These are phyloP conservation scores for Selene dorsalis DNA, from an alignment of 2,797 vertebrate genomes.

Conservation along the genomic window DNA sequence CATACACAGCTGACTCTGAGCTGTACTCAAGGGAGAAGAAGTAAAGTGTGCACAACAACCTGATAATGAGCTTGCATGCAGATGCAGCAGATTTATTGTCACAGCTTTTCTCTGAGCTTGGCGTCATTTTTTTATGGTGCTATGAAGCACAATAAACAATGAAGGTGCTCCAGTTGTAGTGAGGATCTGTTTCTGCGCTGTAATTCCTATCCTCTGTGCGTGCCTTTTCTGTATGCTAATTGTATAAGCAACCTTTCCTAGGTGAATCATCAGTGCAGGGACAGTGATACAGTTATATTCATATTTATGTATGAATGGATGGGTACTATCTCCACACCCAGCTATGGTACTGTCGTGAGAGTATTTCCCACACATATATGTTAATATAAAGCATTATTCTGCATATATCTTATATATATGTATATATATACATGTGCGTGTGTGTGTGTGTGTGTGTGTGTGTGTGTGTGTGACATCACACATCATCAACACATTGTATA, in stretches of 20 bases:
- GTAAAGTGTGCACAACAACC: too few relatives aligned
- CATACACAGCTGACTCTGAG: slow-evolving; percentile 29
- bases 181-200: not conserved
- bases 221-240: not conserved
- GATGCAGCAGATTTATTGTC: slow-evolving; percentile 49
- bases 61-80: slow-evolving; percentile 21
- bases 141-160: slow-evolving; percentile 23
- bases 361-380: not conserved
- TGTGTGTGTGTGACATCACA: too few relatives aligned
- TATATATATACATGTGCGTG: not conserved
- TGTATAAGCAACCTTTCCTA: not conserved
- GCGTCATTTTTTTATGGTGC: slow-evolving; percentile 9
- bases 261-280: not conserved
- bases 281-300: not conserved
- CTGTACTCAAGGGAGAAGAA: not conserved
- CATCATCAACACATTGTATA: slow-evolving; percentile 8
- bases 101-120: slow-evolving; percentile 16
- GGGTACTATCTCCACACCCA: not conserved
- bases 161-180: slow-evolving; percentile 2
- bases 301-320: not conserved
- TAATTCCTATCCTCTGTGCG: not conserved
- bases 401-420: too few relatives aligned
- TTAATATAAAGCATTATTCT: not conserved
- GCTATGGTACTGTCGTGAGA: not conserved
- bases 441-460: too few relatives aligned